Evolutionary conservation across 35 echinoderm and acorn worm species (phyloP), one percentile per base, ranked within the genome.

Genomic region (Heliocidaris tuberculata): DNA sequence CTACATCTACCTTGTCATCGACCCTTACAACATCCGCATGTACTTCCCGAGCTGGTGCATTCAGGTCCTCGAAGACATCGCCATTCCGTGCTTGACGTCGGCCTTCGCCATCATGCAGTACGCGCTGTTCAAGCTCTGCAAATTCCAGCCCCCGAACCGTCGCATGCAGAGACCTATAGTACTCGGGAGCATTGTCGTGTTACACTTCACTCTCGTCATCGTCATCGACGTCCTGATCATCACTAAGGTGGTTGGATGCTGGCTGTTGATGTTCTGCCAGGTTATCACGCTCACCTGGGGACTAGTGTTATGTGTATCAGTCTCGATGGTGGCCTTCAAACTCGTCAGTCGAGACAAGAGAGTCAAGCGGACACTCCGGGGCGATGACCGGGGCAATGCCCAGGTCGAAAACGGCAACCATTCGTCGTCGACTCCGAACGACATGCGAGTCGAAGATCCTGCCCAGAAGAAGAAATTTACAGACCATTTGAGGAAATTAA

Each of bases 51-150:
- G 1, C 30, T 56, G 42, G 47, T 21, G 54, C 0, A 24, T 92
- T 0, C 90, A 50, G 24, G 2, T 52, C 17, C 90, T 92, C 48
- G 90, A 92, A 92, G 90, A 92, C 49, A 9, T 92, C 31, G 90
- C 90, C 19, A 50, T 92, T 19, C 90, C 90, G 15, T 92, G 90
- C 50, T 27, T 92, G 90, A 92, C 90, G 90, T 92, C 90, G 17
- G 90, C 90, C 15, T 92, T 92, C 27, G 90, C 90, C 47, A 2
- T 92, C 7, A 48, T 92, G 13, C 90, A 92, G 31, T 92, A 48
- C n/a, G 90, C 90, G 31, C 90, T 92, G 7, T 50, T 56, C 90
- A 48, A 92, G 50, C 90, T 92, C 47, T 92, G 90, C 90, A 48
- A 92, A 48, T 5, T 92, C 10, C 31, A 92, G 49, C 47, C 15